Evolutionary conservation across 2,888 invertebrate genomes (phyloP), one percentile per base, ranked within the genome.

Genomic region (Acheta domesticus): DNA sequence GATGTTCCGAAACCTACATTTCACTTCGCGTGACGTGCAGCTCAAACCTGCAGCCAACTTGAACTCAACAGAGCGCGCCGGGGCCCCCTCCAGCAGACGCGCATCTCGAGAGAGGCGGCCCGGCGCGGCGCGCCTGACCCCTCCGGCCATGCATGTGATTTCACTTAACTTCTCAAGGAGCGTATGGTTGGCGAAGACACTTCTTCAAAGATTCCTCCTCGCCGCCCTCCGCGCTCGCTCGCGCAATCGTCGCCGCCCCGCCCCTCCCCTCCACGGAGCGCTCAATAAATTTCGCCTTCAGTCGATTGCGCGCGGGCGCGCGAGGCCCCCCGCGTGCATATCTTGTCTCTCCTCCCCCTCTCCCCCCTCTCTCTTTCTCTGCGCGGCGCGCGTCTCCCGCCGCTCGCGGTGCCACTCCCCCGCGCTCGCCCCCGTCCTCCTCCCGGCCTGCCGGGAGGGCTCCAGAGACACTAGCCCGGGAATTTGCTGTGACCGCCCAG

Each of bases 261-360:
- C 49, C 74, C 75, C 36, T 23, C 75, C 20, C 48, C 48, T 23
- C 75, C 23, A 23, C 23, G 48, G 75, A 75, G 23, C 48, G 75
- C 48, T 75, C 75, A 75, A 80, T 80, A 80, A 80, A 78, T 78
- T 80, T 78, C 80, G 36, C 36, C 36, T 80, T 76, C 75, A 78
- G 73, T 80, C 80, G 80, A 78, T 77, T 80, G 80, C 77, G 23
- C 74, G 62, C 62, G 62, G 14, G 62, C 62, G 14, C 62, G 19
- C 16, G 2, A 2, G 62, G 11, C n/a, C 16, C 14, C 14, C 62
- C 62, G 62, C 62, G 62, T 62, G 62, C 62, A 62, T 36, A 62
- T 62, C n/a, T 62, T 62, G 14, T 62, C 62, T n/a, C n/a, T n/a
- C 62, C 62, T 62, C 1, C 12, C 19, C 50, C 62, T 62, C 62